Base-by-base conservation (phyloP, 2,797 vertebrate genomes). In the Apogon talboti region DNA sequence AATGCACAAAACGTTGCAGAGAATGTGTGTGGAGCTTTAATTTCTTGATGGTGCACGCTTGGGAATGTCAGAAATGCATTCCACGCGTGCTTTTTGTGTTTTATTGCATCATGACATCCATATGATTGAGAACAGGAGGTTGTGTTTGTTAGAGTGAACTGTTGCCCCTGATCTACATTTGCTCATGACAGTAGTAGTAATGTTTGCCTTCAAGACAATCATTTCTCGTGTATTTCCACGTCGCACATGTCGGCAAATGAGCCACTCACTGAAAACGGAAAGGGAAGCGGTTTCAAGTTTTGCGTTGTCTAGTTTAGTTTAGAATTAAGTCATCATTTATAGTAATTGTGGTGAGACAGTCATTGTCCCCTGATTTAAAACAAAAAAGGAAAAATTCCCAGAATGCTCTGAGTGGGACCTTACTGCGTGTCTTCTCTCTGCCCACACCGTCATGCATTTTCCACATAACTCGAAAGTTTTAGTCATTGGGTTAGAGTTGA, bases 211-310 rank as follows among this genome's bases (percentile, higher is more conserved):
- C 51, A 54, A 8, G 50, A 7, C 10, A 7, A 53, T 7, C 1
- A 38, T 53, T 65, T 62, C 21, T 58, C 35, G 28, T 43, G 60
- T 64, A 21, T 81, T 79, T 75, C 48, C 68, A 64, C 56, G 61
- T 24, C 53, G 15, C 15, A 16, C 42, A 40, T 74, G 56, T 83
- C 47, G 68, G 6, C 50, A 63, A 35, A 56, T 69, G 63, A 69
- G 24, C 15, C 60, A 74, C 63, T 83, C 79, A 78, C 67, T 38
- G 37, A 43, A 48, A 80, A 54, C 76, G 78, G 80, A 90, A 91
- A 79, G 54, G 77, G 79, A 90, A 86, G 78, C 37, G 69, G 79
- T 78, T 75, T 46, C 44, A 71, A 55, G 53, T 53, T 71, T 33
- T 89, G 86, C 78, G 85, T 66, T 82, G 38, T 15, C 45, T 70